These are phyloP conservation scores for Trissolcus basalis DNA, from an alignment of 1,140 invertebrate genomes.

Conservation along the genomic window DNA sequence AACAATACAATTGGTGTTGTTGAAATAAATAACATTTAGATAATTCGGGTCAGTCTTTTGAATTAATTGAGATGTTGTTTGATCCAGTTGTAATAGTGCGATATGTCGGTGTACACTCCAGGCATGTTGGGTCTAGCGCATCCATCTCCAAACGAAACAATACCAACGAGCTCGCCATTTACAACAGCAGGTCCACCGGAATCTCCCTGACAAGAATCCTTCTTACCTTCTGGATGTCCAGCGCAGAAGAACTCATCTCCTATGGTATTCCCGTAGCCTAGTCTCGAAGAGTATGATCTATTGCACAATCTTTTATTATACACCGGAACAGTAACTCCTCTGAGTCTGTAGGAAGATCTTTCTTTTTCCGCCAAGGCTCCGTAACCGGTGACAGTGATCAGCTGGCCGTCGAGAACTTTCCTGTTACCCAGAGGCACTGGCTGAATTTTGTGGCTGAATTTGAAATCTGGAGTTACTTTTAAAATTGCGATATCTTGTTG, in stretches of 20 bases:
- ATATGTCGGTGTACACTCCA: conserved; percentile 80
- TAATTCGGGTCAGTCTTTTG: not conserved
- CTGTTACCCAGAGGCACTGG: conserved; percentile 70
- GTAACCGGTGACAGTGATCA: conserved; percentile 54
- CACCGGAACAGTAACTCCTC: conserved; percentile 34
- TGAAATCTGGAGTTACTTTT: conserved; percentile 75
- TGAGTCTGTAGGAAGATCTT: not conserved
- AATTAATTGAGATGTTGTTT: not conserved
- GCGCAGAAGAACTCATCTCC: conserved; percentile 43
- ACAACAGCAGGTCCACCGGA: conserved; percentile 80
- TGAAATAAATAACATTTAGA: not conserved
- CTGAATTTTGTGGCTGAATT: conserved; percentile 75
- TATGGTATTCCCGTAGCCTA: not conserved
- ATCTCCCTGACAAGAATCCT: conserved; percentile 81
- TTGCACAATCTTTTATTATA: conserved; percentile 19
- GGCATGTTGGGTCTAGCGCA: conserved; percentile 78
- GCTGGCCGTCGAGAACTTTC: conserved; percentile 14
- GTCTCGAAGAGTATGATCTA: conserved; percentile 7
- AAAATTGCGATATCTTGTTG: conserved; percentile 81
- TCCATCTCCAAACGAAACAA: conserved; percentile 84
- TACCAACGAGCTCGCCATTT: conserved; percentile 77
- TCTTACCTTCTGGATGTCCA: conserved; percentile 53
- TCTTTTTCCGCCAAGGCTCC: conserved; percentile 38
- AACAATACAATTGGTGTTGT: too few species aligned
- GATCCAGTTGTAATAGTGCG: conserved; percentile 62